Base-by-base conservation (phyloP, 2,888 invertebrate genomes). In the Drosophila pseudotalamancana region DNA sequence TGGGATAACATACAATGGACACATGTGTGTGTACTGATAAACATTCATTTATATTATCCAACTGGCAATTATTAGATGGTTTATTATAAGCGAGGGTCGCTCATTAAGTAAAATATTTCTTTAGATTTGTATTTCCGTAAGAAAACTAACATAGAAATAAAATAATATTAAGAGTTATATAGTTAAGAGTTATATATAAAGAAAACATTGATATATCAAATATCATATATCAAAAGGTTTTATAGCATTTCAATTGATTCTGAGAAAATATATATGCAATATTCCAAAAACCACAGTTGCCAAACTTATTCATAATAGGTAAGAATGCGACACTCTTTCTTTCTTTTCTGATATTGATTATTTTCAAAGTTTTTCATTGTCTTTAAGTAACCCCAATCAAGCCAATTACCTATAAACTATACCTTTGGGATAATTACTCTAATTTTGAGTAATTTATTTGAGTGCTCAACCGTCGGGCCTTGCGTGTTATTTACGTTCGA, bases 21-120 rank as follows among this genome's bases (percentile, higher is more conserved):
- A 69, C 54, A 50, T 54, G 42, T 43, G n/a, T 46, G 42, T 31
- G 29, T 49, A 56, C 63, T n/a, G 46, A 56, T 35, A 48, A 35
- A 45, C 14, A 46, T 48, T 9, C 16, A 6, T 16, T 53, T 14
- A 12, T 35, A 27, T 43, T 48, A n/a, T n/a, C n/a, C 25, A 1
- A 6, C 25, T 25, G 9, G 25, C 25, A 6, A 25, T 25, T 25
- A 25, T 3, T 3, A 14, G n/a, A n/a, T n/a, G n/a, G n/a, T n/a
- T n/a, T n/a, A n/a, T n/a, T n/a, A n/a, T n/a, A n/a, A n/a, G n/a
- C n/a, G n/a, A n/a, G n/a, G n/a, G n/a, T n/a, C n/a, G n/a, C n/a
- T n/a, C n/a, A n/a, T n/a, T n/a, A n/a, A n/a, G n/a, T n/a, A n/a
- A n/a, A n/a, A n/a, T n/a, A n/a, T n/a, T n/a, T n/a, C n/a, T n/a